phyloP scores from a whole-genome alignment of 2,113 vertebrate species.

The Epinephelus fuscoguttatus region DNA sequence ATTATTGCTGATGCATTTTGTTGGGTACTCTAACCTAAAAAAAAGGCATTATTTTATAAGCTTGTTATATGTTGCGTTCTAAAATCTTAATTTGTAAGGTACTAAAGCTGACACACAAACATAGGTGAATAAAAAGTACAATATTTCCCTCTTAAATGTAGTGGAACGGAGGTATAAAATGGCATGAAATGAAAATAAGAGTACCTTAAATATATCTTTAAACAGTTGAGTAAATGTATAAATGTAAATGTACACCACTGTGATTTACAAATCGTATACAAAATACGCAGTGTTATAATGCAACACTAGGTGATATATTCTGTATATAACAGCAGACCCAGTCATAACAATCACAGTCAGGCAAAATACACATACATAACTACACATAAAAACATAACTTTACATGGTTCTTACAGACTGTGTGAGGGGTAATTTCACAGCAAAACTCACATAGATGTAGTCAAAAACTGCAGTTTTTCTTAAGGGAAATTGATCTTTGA shows the following conservation, averaged over 20 bases:
- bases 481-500: slow-evolving; percentile 27
- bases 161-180: not conserved
- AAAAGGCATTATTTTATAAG: too few relatives aligned
- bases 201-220: too few relatives aligned
- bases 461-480: slow-evolving; percentile 1
- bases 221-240: too few relatives aligned
- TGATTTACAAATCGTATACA: not conserved
- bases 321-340: not conserved
- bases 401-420: not conserved
- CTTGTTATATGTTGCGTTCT: too few relatives aligned
- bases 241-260: not conserved
- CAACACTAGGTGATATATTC: not conserved
- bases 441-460: not conserved
- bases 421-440: not conserved
- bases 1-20: too few relatives aligned
- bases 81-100: too few relatives aligned
- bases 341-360: not conserved
- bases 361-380: not conserved
- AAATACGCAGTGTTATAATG: not conserved
- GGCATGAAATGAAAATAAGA: too few relatives aligned
- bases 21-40: too few relatives aligned
- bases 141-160: not conserved
- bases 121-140: not conserved
- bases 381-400: not conserved
- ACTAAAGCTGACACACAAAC: not conserved